phyloP scores from a whole-genome alignment of 2,888 invertebrate species.

The Hemistola chrysoprasaria region DNA sequence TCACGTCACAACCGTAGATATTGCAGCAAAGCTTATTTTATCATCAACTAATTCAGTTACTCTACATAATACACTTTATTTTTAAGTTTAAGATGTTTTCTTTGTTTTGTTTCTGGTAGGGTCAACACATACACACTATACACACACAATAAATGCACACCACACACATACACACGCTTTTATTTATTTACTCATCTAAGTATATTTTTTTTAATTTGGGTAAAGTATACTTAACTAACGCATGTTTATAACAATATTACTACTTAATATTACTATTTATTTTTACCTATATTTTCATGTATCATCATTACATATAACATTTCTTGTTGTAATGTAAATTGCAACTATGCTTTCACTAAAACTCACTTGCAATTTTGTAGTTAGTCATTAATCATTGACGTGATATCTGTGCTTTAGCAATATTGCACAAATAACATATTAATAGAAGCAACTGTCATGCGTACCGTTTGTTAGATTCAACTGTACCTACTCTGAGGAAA shows the following conservation, averaged over 20 bases:
- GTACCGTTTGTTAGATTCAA: constrained; percentile 69
- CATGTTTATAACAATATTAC: constrained; percentile 31
- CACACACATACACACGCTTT: constrained; percentile 9
- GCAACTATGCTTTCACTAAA: constrained; percentile 58
- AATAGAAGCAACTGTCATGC: constrained; percentile 77
- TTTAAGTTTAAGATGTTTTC: constrained; percentile 75
- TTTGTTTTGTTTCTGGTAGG: constrained; percentile 45
- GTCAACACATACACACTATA: constrained; percentile 22
- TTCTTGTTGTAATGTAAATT: constrained; percentile 38
- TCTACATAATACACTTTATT: constrained; percentile 65
- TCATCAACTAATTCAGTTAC: constrained; percentile 74
- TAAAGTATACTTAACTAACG: constrained; percentile 29
- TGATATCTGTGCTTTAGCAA: constrained; percentile 67
- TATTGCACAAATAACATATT: constrained; percentile 60
- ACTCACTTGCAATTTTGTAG: constrained; percentile 47
- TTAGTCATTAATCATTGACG: constrained; percentile 52
- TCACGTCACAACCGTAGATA: constrained; percentile 61
- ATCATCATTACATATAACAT: constrained; percentile 28
- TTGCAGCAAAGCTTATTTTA: constrained; percentile 72
- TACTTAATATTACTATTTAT: constrained; percentile 26
- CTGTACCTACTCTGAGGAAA: constrained; percentile 48
- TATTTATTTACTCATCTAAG: constrained; percentile 24
- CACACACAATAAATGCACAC: constrained; percentile 24
- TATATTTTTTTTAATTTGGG: constrained; percentile 20
- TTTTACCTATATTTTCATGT: neutral